Conservation (phyloP, 2,888 invertebrate species). For the Ornithoptera priamus region DNA sequence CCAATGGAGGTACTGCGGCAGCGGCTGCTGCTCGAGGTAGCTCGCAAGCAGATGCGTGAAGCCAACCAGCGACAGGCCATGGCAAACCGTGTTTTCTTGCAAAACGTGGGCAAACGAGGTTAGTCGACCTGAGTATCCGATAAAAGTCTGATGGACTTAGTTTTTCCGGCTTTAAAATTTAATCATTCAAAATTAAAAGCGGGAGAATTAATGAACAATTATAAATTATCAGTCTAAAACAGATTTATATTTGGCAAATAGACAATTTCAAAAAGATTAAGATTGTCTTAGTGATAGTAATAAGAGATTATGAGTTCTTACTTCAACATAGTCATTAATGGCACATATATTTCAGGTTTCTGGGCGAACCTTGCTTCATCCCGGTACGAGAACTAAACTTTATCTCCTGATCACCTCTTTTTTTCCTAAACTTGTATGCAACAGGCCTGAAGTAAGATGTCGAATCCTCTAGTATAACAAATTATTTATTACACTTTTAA, state of each 20-base stretch:
- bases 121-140: background rate
- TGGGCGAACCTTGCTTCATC: constrained; percentile 60
- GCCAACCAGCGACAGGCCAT: constrained; percentile 84
- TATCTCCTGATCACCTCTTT: constrained; percentile 40
- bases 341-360: constrained; percentile 49
- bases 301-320: background rate
- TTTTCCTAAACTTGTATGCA: constrained; percentile 44
- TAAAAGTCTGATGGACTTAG: background rate
- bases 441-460: constrained; percentile 27
- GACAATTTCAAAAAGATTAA: background rate
- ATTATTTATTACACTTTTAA: background rate
- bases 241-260: background rate
- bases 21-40: constrained; percentile 89
- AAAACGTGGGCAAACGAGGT: constrained; percentile 88
- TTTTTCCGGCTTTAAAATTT: too few relatives aligned
- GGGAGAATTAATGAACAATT: background rate
- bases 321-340: background rate
- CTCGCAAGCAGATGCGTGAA: constrained; percentile 89
- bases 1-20: constrained; percentile 92
- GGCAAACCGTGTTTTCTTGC: constrained; percentile 86
- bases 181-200: too few relatives aligned
- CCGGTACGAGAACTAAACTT: constrained; percentile 67
- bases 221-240: background rate
- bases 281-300: background rate
- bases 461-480: background rate